Evolutionary conservation across 2,113 vertebrate genomes (phyloP).

Genomic region (Tricholaema leucomelas): DNA sequence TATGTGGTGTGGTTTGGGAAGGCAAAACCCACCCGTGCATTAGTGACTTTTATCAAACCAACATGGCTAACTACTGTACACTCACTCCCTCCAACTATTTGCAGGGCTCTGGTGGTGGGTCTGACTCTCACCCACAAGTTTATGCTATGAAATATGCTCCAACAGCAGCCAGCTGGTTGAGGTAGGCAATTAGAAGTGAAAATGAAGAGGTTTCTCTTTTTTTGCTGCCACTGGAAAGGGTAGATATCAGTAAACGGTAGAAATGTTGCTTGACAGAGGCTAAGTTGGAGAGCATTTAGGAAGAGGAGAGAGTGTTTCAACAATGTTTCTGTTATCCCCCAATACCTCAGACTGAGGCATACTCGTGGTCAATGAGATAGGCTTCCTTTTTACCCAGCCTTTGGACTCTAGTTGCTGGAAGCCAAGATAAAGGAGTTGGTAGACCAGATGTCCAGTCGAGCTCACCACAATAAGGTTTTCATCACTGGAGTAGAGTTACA

Average conservation of each 20-base stretch:
- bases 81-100: neutral
- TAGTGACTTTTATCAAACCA: neutral
- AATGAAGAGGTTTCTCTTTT: neutral
- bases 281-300: neutral
- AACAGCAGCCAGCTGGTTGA: neutral
- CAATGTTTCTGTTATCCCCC: neutral
- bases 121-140: constrained; percentile 3
- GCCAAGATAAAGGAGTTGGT: neutral
- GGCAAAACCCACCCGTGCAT: neutral
- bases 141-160: neutral
- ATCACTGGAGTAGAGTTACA: neutral
- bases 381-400: neutral
- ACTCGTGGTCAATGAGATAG: neutral
- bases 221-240: neutral
- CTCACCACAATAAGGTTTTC: neutral
- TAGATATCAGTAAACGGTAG: neutral
- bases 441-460: neutral
- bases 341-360: neutral
- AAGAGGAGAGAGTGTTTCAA: neutral
- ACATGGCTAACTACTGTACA: neutral
- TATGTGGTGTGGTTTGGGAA: neutral
- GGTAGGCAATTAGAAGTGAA: neutral
- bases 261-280: neutral
- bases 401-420: neutral
- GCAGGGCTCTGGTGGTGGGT: neutral